Evolutionary conservation across 2,113 vertebrate species (phyloP).

Genomic region (Tragulus kanchil): DNA sequence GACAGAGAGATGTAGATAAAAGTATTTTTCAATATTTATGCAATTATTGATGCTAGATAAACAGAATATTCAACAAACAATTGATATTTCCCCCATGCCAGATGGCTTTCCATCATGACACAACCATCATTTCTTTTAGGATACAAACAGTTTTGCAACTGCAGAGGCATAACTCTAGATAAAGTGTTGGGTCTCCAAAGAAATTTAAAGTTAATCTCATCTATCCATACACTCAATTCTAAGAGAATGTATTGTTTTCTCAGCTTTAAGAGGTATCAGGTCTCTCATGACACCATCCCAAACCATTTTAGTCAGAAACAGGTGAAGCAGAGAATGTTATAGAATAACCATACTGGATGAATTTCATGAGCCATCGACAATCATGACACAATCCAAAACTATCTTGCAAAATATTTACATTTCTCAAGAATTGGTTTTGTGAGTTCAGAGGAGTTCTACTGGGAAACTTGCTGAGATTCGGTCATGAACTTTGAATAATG

Average conservation of each 20-base stretch:
- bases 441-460: constrained; percentile 74
- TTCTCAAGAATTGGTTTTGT: constrained; percentile 76
- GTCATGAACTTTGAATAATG: constrained; percentile 74
- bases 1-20: neutral
- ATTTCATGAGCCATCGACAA: constrained; percentile 73
- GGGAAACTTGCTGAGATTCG: constrained; percentile 40
- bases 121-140: constrained; percentile 5
- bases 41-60: constrained; percentile 11
- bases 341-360: constrained; percentile 71
- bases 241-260: constrained; percentile 74
- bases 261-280: constrained; percentile 48
- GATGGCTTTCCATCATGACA: neutral
- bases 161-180: neutral
- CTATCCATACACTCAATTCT: neutral
- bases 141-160: neutral
- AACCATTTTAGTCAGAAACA: constrained; percentile 81
- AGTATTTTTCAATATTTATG: neutral
- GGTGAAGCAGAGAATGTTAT: constrained; percentile 70
- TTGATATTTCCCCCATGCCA: neutral
- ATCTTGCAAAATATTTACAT: constrained; percentile 82
- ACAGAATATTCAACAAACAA: neutral
- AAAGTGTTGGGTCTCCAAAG: constrained; percentile 21
- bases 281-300: constrained; percentile 58
- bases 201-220: constrained; percentile 59
- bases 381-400: constrained; percentile 77